Conservation (phyloP, 2,797 vertebrate species). For the Zenarchopterus dispar region DNA sequence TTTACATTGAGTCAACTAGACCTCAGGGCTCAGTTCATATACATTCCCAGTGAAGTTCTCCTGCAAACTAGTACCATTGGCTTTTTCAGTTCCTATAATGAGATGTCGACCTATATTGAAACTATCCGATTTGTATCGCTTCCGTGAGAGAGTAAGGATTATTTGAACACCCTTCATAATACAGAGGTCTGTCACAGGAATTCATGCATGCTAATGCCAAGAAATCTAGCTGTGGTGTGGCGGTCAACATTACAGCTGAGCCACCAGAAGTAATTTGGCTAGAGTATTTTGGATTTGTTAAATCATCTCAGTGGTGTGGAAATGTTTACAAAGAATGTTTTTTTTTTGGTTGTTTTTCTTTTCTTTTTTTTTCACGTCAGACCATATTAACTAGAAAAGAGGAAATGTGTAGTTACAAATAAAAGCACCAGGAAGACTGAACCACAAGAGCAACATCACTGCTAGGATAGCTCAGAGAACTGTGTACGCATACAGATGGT, state of each 20-base stretch:
- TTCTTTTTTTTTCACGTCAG: constrained; percentile 1
- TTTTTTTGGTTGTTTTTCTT: no score
- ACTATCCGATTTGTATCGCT: constrained; percentile 14
- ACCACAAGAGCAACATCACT: background rate
- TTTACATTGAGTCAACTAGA: constrained; percentile 66
- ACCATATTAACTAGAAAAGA: constrained; percentile 13
- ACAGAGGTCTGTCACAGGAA: constrained; percentile 27
- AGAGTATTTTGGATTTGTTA: background rate
- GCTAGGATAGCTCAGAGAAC: background rate
- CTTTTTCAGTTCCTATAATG: constrained; percentile 15
- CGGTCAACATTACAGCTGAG: background rate
- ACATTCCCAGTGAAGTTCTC: constrained; percentile 46
- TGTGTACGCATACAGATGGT: constrained; percentile 3
- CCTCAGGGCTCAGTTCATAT: constrained; percentile 60
- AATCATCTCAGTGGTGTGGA: background rate
- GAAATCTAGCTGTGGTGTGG: no score
- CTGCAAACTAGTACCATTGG: constrained; percentile 61
- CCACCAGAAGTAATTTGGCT: constrained; percentile 2
- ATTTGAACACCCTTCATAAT: constrained; percentile 35
- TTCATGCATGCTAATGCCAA: no score
- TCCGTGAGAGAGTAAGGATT: constrained; percentile 22
- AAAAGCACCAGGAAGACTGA: constrained; percentile 1
- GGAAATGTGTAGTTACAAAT: constrained; percentile 29
- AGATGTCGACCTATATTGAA: constrained; percentile 53
- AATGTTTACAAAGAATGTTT: constrained; percentile 29